These are phyloP conservation scores for Amblyopsis rosae DNA, from an alignment of 2,113 vertebrate genomes.

Conservation along the genomic window DNA sequence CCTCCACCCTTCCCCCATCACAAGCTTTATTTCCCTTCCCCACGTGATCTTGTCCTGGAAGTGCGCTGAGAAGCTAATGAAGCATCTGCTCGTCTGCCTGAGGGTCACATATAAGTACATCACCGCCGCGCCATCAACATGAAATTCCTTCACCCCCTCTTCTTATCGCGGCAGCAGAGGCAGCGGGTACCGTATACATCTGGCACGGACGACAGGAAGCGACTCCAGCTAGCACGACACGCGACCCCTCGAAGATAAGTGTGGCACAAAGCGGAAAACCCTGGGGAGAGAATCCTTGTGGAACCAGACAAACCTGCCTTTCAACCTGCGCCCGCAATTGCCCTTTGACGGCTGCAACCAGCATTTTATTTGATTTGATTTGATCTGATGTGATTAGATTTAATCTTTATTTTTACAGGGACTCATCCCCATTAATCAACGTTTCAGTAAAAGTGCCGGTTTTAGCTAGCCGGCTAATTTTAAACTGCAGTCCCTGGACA, in stretches of 20 bases:
- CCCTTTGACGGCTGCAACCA: no score
- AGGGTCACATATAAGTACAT: constrained; percentile 16
- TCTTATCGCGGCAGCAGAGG: constrained; percentile 7
- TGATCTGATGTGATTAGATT: no score
- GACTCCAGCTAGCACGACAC: neutral
- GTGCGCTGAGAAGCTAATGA: constrained; percentile 23
- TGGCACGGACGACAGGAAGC: neutral
- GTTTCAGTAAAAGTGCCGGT: no score
- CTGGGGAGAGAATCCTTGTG: neutral
- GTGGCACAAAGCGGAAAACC: neutral
- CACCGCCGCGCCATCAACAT: constrained; percentile 2
- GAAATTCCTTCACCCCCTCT: neutral
- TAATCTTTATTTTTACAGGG: no score
- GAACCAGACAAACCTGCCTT: neutral
- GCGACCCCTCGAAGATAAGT: neutral
- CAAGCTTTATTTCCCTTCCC: no score
- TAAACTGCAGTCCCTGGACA: no score
- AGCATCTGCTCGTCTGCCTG: constrained; percentile 23
- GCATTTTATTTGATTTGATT: no score
- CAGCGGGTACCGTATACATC: neutral
- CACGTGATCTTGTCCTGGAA: constrained; percentile 8
- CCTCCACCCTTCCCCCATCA: no score
- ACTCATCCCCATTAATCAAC: no score
- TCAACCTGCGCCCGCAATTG: no score
- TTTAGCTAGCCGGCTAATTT: no score